These are phyloP conservation scores for Zygogramma bicolorata DNA, from an alignment of 2,888 invertebrate genomes.

Conservation along the genomic window DNA sequence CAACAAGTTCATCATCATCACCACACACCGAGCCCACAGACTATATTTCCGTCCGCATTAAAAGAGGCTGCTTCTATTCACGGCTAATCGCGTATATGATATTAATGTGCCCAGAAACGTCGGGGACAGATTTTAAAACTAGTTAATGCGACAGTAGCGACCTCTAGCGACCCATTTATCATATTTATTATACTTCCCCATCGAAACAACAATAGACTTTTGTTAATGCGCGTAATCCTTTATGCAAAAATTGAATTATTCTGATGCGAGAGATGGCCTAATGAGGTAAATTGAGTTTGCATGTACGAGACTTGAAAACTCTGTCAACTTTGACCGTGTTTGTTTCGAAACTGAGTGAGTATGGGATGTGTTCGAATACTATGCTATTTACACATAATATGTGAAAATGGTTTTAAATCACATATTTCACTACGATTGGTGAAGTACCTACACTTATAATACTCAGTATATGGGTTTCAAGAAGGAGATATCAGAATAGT, in stretches of 20 bases:
- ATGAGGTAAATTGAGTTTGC: not conserved
- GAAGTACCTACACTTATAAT: too few relatives aligned
- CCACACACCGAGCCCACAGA: not conserved
- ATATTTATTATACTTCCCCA: slow-evolving; percentile 61
- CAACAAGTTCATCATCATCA: not conserved
- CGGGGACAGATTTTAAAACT: slow-evolving; percentile 66
- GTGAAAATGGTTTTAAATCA: too few relatives aligned
- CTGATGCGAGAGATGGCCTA: not conserved
- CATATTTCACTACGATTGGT: too few relatives aligned
- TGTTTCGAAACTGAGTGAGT: not conserved
- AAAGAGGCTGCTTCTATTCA: slow-evolving; percentile 64
- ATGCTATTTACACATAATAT: too few relatives aligned
- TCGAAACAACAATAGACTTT: slow-evolving; percentile 60
- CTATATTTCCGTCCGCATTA: slow-evolving; percentile 49
- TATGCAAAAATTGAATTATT: slow-evolving; percentile 34
- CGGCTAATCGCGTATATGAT: slow-evolving; percentile 67
- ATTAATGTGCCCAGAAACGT: slow-evolving; percentile 67
- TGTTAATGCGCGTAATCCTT: slow-evolving; percentile 58
- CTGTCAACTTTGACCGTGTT: not conserved
- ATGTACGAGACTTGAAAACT: not conserved
- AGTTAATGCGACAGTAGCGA: slow-evolving; percentile 65
- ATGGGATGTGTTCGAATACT: not conserved
- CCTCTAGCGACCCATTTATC: slow-evolving; percentile 63
- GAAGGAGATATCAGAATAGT: too few relatives aligned
- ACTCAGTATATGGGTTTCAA: too few relatives aligned